A percentile compares a stretch with the other conserved stretches of the same genome.
These are phyloP conservation scores for Chelidonichthys spinosus DNA, from an alignment of 2,797 vertebrate genomes.

Conservation along the genomic window DNA sequence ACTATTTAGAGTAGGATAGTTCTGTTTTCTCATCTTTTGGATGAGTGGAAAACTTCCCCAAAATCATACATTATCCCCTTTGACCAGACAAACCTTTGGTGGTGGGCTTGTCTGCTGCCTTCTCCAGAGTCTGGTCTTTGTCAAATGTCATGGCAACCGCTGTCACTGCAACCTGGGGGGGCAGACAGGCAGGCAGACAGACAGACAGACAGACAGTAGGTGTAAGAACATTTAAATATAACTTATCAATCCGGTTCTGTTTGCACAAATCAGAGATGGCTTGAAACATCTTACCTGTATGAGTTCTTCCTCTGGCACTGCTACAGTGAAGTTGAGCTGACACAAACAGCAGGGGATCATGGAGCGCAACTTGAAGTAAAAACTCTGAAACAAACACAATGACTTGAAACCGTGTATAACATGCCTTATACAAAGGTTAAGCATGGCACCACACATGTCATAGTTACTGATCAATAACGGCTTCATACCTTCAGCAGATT, in stretches of 20 bases:
- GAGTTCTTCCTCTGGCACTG: slow-evolving; percentile 97
- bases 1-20: neutral
- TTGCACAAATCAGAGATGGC: neutral
- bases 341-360: slow-evolving; percentile 98
- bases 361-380: slow-evolving; percentile 98
- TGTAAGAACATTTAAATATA: neutral
- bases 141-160: slow-evolving; percentile 97
- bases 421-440: neutral
- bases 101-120: slow-evolving; percentile 84
- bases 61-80: neutral
- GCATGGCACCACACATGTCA: neutral
- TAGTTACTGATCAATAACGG: neutral
- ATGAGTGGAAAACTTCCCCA: neutral
- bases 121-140: slow-evolving; percentile 91
- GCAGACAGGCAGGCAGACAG: neutral
- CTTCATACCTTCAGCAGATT: slow-evolving; percentile 93
- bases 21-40: neutral
- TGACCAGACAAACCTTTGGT: slow-evolving; percentile 86
- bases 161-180: slow-evolving; percentile 92
- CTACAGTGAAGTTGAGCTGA: slow-evolving; percentile 96
- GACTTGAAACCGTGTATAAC: neutral
- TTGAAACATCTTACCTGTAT: slow-evolving; percentile 87
- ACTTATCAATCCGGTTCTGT: neutral
- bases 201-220: neutral
- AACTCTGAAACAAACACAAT: slow-evolving; percentile 86